phyloP scores from a whole-genome alignment of 2,888 invertebrate genomes.

The Drosophila paranaensis region DNA sequence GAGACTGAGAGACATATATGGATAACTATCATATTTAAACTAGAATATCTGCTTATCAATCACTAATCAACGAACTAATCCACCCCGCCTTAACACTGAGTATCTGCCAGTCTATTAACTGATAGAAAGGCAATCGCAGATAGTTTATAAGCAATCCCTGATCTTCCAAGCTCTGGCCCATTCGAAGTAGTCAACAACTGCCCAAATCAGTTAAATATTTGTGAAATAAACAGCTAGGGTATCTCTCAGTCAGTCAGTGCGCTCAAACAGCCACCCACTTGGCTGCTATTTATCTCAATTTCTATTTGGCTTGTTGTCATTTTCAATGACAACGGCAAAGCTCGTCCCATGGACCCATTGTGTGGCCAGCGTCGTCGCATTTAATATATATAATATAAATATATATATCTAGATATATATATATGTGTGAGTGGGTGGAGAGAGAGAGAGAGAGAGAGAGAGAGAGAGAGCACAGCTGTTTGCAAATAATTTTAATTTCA shows the following conservation, averaged over 20 bases:
- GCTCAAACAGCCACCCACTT: background rate
- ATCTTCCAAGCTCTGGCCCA: too few relatives aligned
- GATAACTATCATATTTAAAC: background rate
- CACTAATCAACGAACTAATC: background rate
- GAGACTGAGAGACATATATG: background rate
- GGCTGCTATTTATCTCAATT: slow-evolving; percentile 32
- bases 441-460: background rate
- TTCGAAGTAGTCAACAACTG: background rate
- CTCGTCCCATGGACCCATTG: slow-evolving; percentile 42
- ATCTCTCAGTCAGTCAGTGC: slow-evolving; percentile 7
- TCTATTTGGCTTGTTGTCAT: slow-evolving; percentile 64
- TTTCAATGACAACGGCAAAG: slow-evolving; percentile 69
- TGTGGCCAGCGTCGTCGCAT: slow-evolving; percentile 39
- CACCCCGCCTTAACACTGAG: too few relatives aligned
- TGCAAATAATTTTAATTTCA: slow-evolving; percentile 78
- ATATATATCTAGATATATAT: slow-evolving; percentile 1
- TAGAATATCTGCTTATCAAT: background rate
- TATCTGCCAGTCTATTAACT: background rate
- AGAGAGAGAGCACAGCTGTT: slow-evolving; percentile 59
- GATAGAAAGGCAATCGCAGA: too few relatives aligned
- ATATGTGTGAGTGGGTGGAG: slow-evolving; percentile 20
- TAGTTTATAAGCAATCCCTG: too few relatives aligned
- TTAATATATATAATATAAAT: slow-evolving; percentile 12
- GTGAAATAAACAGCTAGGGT: background rate
- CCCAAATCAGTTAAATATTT: background rate